A percentile compares a stretch with the other conserved stretches of the same genome.
phyloP scores from a whole-genome alignment of 2,797 vertebrate species.

The Sebastes reedi region DNA sequence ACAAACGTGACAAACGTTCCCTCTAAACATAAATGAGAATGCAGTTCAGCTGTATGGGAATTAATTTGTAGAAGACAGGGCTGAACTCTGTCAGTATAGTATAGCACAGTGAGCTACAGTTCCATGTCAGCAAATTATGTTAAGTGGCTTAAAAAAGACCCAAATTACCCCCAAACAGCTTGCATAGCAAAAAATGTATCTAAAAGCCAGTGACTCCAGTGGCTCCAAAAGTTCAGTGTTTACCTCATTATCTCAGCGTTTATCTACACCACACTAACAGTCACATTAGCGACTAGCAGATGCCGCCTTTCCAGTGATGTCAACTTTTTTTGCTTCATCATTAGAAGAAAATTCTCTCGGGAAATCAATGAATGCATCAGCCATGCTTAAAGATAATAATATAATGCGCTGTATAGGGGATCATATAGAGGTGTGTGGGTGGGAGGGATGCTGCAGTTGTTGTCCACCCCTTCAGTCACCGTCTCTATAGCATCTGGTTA shows the following conservation, averaged over 20 bases:
- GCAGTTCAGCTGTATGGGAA: too few species aligned
- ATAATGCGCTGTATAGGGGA: background rate
- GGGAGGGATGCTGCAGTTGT: background rate
- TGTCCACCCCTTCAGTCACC: background rate
- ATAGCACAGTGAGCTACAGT: background rate
- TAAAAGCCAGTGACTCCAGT: background rate
- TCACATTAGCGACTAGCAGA: conserved; percentile 3
- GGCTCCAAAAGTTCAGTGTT: conserved; percentile 20
- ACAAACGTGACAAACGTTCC: background rate
- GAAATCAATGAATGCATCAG: conserved; percentile 29
- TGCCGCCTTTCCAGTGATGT: background rate
- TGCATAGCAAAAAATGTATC: background rate
- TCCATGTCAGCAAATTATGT: background rate
- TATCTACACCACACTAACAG: background rate
- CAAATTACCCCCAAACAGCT: background rate
- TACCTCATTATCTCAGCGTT: conserved; percentile 33
- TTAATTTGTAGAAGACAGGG: background rate
- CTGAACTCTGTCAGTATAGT: background rate
- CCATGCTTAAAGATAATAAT: background rate
- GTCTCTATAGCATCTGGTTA: background rate
- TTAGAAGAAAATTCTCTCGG: conserved; percentile 16
- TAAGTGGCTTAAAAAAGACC: background rate
- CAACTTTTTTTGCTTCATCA: conserved; percentile 2
- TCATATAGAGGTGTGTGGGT: background rate
- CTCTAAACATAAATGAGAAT: background rate